These are phyloP conservation scores for Rotaria sp. DNA, from an alignment of 2,888 invertebrate genomes.

Conservation along the genomic window DNA sequence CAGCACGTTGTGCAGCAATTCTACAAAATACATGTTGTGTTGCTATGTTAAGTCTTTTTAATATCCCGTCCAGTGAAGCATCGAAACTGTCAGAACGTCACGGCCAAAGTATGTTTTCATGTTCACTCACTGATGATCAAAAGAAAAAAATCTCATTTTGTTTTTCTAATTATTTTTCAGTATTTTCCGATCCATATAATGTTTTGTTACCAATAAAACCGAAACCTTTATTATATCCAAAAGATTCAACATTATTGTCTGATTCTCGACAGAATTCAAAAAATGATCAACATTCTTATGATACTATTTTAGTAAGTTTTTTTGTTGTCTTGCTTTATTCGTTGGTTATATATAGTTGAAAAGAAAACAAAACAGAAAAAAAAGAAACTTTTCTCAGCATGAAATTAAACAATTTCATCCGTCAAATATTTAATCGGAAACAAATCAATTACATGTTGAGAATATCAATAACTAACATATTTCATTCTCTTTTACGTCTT, in stretches of 20 bases:
- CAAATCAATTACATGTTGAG: background rate
- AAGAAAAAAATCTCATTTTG: background rate
- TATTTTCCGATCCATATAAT: background rate
- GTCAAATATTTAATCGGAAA: background rate
- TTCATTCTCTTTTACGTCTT: background rate
- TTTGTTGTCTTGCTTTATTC: background rate
- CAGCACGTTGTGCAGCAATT: constrained; percentile 14
- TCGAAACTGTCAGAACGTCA: background rate
- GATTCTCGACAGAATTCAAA: background rate
- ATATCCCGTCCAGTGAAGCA: background rate
- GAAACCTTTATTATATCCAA: constrained; percentile 35
- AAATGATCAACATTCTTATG: background rate
- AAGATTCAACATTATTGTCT: constrained; percentile 6
- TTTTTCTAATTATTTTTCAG: background rate
- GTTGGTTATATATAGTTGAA: background rate
- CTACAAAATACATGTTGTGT: constrained; percentile 4
- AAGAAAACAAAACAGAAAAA: background rate
- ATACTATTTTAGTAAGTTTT: background rate
- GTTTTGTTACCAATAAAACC: constrained; percentile 33
- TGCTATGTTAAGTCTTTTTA: constrained; percentile 1
- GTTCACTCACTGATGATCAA: background rate
- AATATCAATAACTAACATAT: background rate
- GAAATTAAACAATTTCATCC: background rate
- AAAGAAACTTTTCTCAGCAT: background rate
- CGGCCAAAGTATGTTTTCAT: background rate